A percentile compares a stretch with the other conserved stretches of the same genome.
Evolutionary conservation across 2,797 vertebrate species (phyloP).

Genomic region (Prionace glauca): DNA sequence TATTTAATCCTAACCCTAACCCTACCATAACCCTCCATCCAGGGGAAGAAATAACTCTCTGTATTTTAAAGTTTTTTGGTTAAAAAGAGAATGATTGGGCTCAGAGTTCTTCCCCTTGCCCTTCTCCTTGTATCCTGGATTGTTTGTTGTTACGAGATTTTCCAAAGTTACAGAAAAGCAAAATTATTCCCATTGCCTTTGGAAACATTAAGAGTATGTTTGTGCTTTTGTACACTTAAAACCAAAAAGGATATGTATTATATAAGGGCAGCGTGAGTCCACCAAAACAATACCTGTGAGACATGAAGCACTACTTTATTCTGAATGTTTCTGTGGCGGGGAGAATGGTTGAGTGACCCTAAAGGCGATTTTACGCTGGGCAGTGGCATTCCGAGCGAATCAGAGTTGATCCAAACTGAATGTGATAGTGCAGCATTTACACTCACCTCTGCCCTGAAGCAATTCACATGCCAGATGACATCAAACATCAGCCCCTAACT

Average conservation of each 20-base stretch:
- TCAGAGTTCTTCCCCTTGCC: background rate
- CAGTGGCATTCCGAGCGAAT: slow-evolving; percentile 10
- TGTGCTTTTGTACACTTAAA: no score
- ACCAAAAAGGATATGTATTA: background rate
- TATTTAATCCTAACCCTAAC: no score
- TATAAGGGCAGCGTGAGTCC: background rate
- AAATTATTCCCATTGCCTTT: background rate
- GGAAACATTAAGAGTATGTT: background rate
- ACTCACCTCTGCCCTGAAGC: slow-evolving; percentile 35
- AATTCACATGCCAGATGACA: slow-evolving; percentile 38
- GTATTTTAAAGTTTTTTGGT: background rate
- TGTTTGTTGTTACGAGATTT: background rate
- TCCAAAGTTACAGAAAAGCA: background rate
- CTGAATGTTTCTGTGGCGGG: background rate
- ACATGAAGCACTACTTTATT: no score
- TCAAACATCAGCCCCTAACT: slow-evolving; percentile 36
- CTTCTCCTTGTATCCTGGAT: background rate
- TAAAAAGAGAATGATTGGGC: background rate
- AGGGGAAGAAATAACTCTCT: background rate
- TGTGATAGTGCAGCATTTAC: slow-evolving; percentile 33
- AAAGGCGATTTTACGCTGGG: background rate
- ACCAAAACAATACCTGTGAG: background rate
- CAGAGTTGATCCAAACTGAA: slow-evolving; percentile 36
- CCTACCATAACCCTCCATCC: no score
- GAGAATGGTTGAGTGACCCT: background rate